A percentile compares a stretch with the other conserved stretches of the same genome.
Conservation (phyloP, 2,113 vertebrate species). For the Pelodiscus sinensis region DNA sequence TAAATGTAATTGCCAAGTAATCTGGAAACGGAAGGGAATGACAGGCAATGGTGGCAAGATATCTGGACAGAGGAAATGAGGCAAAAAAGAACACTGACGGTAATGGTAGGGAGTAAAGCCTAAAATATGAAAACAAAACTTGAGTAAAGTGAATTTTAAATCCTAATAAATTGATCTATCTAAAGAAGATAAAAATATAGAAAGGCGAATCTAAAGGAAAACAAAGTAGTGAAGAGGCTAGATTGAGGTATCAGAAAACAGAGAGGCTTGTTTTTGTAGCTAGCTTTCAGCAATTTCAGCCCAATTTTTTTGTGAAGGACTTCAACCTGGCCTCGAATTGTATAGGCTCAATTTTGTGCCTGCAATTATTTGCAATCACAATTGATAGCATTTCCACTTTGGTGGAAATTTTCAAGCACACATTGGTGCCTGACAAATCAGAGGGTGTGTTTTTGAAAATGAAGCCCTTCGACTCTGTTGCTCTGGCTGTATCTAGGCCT, state of each 20-base stretch:
- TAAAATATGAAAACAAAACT: neutral
- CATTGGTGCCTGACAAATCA: neutral
- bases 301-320: neutral
- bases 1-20: neutral
- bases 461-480: accelerated
- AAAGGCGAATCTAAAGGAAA: neutral
- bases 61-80: neutral
- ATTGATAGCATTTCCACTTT: accelerated
- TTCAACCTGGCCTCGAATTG: neutral
- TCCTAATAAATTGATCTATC: neutral
- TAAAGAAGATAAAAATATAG: neutral
- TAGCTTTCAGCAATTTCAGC: neutral
- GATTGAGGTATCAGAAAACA: neutral
- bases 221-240: neutral
- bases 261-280: neutral
- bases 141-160: neutral
- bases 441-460: neutral
- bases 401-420: neutral
- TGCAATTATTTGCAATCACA: neutral
- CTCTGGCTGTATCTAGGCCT: neutral
- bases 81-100: neutral
- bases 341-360: neutral
- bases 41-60: neutral
- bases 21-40: slow-evolving; percentile 22
- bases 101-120: neutral